A percentile compares a stretch with the other conserved stretches of the same genome.
These are phyloP conservation scores for Butorides virescens DNA, from an alignment of 2,113 vertebrate genomes.

Conservation along the genomic window DNA sequence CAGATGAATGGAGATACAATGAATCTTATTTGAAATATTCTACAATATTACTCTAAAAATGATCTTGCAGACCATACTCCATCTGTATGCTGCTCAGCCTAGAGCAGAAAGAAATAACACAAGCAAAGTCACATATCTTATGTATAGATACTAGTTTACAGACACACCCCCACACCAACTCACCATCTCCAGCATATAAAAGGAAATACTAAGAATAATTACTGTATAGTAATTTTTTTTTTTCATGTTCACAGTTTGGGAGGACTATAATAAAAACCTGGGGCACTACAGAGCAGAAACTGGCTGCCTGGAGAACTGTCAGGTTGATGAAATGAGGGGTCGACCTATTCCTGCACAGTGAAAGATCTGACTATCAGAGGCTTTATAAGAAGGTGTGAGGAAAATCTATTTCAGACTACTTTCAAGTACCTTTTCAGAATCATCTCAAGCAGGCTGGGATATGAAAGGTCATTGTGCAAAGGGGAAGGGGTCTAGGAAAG, in stretches of 20 bases:
- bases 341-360: rapidly evolving
- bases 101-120: not conserved
- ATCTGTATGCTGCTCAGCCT: not conserved
- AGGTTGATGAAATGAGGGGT: not conserved
- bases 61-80: not conserved
- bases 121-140: not conserved
- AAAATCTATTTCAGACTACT: not conserved
- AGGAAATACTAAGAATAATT: not conserved
- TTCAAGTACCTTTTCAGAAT: not conserved
- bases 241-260: not conserved
- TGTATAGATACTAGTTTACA: not conserved
- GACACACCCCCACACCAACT: not conserved
- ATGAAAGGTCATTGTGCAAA: rapidly evolving
- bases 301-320: not conserved
- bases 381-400: not conserved
- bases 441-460: not conserved
- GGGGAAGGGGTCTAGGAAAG: not conserved
- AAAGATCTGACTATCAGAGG: not conserved
- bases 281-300: not conserved
- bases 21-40: not conserved
- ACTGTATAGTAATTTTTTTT: not conserved
- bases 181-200: not conserved
- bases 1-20: not conserved
- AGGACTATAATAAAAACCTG: not conserved
- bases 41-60: not conserved